Evolutionary conservation across 1,140 invertebrate species (phyloP).

Genomic region (Platyscapa corneri): DNA sequence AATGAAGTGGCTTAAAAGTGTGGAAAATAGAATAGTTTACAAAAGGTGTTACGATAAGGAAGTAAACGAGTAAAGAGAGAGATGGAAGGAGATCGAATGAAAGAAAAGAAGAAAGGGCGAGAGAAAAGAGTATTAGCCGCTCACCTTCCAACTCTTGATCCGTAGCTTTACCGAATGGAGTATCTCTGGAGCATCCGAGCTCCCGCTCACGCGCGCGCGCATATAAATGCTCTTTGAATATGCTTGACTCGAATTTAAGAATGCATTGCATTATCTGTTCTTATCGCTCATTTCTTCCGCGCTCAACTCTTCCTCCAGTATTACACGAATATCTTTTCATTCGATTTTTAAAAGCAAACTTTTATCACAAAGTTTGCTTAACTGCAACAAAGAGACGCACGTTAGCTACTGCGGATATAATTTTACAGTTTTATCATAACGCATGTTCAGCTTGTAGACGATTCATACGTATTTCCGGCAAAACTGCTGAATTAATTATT

Average conservation of each 20-base stretch:
- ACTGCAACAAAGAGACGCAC: neutral
- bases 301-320: neutral
- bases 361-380: neutral
- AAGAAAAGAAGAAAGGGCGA: neutral
- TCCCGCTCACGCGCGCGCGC: neutral
- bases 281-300: constrained; percentile 21
- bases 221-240: constrained; percentile 36
- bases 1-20: neutral
- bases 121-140: constrained; percentile 32
- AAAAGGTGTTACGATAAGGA: neutral
- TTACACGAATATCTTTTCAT: constrained; percentile 3
- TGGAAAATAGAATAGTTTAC: constrained; percentile 19
- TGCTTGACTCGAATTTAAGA: constrained; percentile 40
- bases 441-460: too few relatives aligned
- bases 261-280: constrained; percentile 30
- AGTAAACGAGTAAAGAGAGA: neutral
- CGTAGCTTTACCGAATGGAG: constrained; percentile 19
- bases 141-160: constrained; percentile 27
- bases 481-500: too few relatives aligned
- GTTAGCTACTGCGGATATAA: neutral
- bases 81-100: neutral
- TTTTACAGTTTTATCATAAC: neutral
- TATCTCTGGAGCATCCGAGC: neutral
- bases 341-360: constrained; percentile 8
- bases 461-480: too few relatives aligned